Conservation (phyloP, 2,797 vertebrate species). For the Leptatherina wallacei region DNA sequence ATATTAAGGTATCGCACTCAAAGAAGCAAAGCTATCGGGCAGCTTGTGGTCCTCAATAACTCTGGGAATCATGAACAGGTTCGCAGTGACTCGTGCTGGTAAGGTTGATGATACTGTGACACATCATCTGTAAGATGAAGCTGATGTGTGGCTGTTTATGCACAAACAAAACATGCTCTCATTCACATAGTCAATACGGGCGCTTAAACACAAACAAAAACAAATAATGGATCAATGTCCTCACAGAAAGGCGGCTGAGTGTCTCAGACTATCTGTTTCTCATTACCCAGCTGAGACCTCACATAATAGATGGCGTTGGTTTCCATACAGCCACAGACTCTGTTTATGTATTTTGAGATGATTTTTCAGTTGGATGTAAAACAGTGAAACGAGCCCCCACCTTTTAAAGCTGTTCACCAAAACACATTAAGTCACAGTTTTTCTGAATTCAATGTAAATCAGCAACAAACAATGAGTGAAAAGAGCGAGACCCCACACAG, state of each 20-base stretch:
- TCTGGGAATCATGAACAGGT: conserved; percentile 36
- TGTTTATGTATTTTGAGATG: conserved; percentile 43
- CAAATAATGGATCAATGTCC: conserved; percentile 7
- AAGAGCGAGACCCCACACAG: conserved; percentile 4
- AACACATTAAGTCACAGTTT: conserved; percentile 35
- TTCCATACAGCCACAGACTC: conserved; percentile 21
- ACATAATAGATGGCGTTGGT: conserved; percentile 25
- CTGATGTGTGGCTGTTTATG: conserved; percentile 3
- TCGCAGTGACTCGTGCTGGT: neutral
- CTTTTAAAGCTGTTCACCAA: conserved; percentile 13
- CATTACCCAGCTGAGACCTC: conserved; percentile 32
- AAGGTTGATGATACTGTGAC: neutral
- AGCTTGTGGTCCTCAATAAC: conserved; percentile 16
- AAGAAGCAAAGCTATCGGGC: conserved; percentile 11
- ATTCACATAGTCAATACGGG: neutral
- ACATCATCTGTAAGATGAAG: neutral
- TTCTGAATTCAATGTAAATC: conserved; percentile 13
- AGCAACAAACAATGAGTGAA: neutral
- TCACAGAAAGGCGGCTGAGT: conserved; percentile 1
- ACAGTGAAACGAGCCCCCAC: conserved; percentile 17
- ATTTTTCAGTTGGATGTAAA: conserved; percentile 23
- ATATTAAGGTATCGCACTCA: neutral
- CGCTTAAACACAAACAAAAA: conserved; percentile 23
- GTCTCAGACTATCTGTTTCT: conserved; percentile 33
- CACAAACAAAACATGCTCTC: conserved; percentile 9